A percentile compares a stretch with the other conserved stretches of the same genome.
Conservation (phyloP, 2,888 invertebrate genomes). For the Coelogynopora nodosa region DNA sequence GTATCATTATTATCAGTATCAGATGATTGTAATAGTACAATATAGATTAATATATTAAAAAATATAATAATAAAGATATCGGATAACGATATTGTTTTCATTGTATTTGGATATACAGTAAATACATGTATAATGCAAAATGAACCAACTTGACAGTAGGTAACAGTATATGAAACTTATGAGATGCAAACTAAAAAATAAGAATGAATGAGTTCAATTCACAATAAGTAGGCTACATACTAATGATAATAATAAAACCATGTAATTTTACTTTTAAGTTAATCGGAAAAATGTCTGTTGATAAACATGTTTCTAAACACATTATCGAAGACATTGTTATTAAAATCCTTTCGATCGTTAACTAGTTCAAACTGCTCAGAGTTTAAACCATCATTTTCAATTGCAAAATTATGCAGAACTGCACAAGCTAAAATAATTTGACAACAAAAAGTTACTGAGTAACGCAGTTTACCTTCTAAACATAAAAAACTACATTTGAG, state of each 20-base stretch:
- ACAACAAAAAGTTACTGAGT: slow-evolving; percentile 16
- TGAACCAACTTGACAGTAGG: not conserved
- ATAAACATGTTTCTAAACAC: not conserved
- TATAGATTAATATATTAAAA: not conserved
- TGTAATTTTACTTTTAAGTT: not conserved
- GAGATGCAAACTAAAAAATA: no score
- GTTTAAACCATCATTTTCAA: slow-evolving; percentile 21
- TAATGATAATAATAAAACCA: not conserved
- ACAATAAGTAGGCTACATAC: not conserved
- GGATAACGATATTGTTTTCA: not conserved
- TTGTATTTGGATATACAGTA: not conserved
- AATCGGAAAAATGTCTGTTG: not conserved
- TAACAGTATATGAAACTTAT: not conserved
- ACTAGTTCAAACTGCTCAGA: no score
- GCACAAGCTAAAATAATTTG: slow-evolving; percentile 24
- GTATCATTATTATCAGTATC: not conserved
- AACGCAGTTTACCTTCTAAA: slow-evolving; percentile 27
- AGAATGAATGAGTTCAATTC: not conserved
- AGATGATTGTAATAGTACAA: not conserved
- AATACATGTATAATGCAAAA: not conserved
- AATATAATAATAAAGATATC: not conserved
- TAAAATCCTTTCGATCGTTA: not conserved
- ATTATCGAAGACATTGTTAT: not conserved
- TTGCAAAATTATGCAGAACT: not conserved
- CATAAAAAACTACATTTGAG: not conserved